A percentile compares a stretch with the other conserved stretches of the same genome.
Evolutionary conservation across 2,113 vertebrate species (phyloP).

Genomic region (Zapus hudsonius): DNA sequence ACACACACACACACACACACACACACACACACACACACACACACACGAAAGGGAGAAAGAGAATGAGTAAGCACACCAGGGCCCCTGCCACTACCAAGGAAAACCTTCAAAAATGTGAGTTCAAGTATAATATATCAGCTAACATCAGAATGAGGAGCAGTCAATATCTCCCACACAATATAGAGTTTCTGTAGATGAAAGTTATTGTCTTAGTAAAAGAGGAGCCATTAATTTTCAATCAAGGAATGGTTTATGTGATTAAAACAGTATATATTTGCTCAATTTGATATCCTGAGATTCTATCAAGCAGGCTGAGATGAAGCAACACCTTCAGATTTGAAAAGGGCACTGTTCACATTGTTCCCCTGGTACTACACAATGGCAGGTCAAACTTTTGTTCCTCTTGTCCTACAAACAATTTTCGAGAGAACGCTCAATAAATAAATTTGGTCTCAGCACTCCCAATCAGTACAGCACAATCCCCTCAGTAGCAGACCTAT

Average conservation of each 20-base stretch:
- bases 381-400: conserved; percentile 89
- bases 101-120: not conserved
- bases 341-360: conserved; percentile 82
- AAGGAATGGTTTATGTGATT: conserved; percentile 64
- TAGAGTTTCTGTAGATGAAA: conserved; percentile 65
- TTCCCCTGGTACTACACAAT: conserved; percentile 79
- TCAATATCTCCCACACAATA: conserved; percentile 30
- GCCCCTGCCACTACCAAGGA: not conserved
- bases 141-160: conserved; percentile 16
- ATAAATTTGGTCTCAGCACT: conserved; percentile 90
- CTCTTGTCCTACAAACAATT: conserved; percentile 91
- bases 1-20: no score
- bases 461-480: conserved; percentile 88
- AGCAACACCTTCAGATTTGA: conserved; percentile 70
- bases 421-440: conserved; percentile 89
- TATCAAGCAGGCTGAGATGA: conserved; percentile 70
- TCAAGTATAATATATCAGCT: conserved; percentile 6
- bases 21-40: no score
- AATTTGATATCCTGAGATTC: conserved; percentile 67
- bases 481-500: conserved; percentile 90
- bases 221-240: conserved; percentile 70
- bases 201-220: conserved; percentile 70
- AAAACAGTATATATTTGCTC: conserved; percentile 70
- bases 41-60: no score
- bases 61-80: no score